A percentile compares a stretch with the other conserved stretches of the same genome.
These are phyloP conservation scores for Notothenia rossii DNA, from an alignment of 2,113 vertebrate species.

Conservation along the genomic window DNA sequence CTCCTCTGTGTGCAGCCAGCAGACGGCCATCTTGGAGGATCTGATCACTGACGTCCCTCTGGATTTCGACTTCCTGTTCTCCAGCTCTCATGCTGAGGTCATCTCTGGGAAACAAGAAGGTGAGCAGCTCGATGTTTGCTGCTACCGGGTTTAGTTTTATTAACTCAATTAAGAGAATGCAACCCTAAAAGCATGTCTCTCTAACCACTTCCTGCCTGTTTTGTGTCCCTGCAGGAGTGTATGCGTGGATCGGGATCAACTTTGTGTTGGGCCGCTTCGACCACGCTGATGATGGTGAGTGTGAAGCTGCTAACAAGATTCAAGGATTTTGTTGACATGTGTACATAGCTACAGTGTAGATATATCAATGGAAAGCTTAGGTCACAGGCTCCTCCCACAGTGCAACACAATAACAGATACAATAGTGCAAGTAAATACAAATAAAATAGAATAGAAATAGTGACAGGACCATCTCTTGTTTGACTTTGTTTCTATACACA, in stretches of 20 bases:
- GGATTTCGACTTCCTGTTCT: constrained; percentile 96
- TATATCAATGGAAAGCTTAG: too few species aligned
- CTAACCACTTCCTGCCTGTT: constrained; percentile 10
- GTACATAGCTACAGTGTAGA: too few species aligned
- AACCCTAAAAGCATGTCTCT: neutral
- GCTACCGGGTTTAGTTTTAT: accelerated
- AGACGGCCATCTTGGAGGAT: constrained; percentile 94
- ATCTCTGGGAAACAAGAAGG: constrained; percentile 99
- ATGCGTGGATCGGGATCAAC: constrained; percentile 98
- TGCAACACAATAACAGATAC: too few species aligned
- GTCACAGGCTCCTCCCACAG: too few species aligned
- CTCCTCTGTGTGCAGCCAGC: constrained; percentile 84
- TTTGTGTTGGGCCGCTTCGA: constrained; percentile 96
- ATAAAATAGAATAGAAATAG: too few species aligned
- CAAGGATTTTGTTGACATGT: too few species aligned
- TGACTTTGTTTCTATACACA: too few species aligned
- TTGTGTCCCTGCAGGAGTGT: constrained; percentile 86
- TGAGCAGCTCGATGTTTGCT: constrained; percentile 59
- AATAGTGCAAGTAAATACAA: too few species aligned
- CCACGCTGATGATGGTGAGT: constrained; percentile 92
- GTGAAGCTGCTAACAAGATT: neutral
- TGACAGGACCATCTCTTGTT: too few species aligned
- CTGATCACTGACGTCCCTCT: constrained; percentile 91
- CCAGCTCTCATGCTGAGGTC: constrained; percentile 94
- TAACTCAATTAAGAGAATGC: neutral